Evolutionary conservation across 2,113 vertebrate genomes (phyloP).

Genomic region (Rhinolophus sinicus): DNA sequence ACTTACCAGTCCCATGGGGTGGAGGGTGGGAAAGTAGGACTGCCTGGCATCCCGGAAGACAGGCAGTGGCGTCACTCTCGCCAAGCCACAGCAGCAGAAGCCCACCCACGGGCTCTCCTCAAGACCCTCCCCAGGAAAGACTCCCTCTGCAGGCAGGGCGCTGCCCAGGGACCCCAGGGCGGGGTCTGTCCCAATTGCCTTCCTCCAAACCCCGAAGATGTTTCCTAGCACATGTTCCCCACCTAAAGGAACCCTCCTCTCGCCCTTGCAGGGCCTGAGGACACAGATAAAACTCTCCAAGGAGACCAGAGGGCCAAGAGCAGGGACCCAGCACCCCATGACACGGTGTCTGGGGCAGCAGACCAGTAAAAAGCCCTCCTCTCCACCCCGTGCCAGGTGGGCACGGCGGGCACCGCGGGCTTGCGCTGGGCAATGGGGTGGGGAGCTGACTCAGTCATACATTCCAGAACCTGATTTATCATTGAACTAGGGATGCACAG

Average conservation of each 20-base stretch:
- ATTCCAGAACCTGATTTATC: neutral
- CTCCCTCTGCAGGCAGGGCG: fast-evolving
- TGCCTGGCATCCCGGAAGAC: fast-evolving
- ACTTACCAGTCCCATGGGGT: fast-evolving
- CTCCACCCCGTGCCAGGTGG: neutral
- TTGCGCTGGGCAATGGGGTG: fast-evolving
- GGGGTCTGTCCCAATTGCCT: fast-evolving
- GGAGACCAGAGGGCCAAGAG: neutral
- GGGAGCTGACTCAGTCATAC: neutral
- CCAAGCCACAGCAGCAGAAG: neutral
- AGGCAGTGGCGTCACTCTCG: fast-evolving
- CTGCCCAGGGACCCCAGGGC: neutral
- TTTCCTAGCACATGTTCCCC: neutral
- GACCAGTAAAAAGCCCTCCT: neutral
- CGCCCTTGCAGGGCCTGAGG: neutral
- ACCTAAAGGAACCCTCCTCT: too few relatives aligned
- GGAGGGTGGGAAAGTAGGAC: fast-evolving
- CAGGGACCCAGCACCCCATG: neutral
- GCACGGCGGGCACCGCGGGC: fast-evolving
- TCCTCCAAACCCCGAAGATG: neutral
- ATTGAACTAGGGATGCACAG: fast-evolving
- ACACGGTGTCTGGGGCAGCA: neutral
- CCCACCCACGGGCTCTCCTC: neutral
- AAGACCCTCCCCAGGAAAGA: too few relatives aligned
- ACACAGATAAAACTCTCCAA: neutral